phyloP scores from a whole-genome alignment of 2,888 invertebrate genomes.

The Agrotis segetum region DNA sequence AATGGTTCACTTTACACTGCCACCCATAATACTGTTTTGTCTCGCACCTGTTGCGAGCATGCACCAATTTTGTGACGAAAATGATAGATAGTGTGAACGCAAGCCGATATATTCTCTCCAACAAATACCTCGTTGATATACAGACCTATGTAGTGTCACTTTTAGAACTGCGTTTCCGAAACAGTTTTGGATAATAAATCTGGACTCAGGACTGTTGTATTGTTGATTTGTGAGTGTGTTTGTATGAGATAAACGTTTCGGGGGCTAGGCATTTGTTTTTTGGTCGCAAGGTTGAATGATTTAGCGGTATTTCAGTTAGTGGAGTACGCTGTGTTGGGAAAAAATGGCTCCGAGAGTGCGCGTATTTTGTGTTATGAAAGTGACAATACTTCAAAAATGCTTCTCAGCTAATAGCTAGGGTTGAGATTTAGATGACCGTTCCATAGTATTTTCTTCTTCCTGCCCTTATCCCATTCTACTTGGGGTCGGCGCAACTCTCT shows the following conservation, averaged over 20 bases:
- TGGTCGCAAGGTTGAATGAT: slow-evolving; percentile 30
- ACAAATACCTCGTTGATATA: slow-evolving; percentile 52
- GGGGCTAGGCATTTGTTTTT: slow-evolving; percentile 31
- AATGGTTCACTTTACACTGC: slow-evolving; percentile 31
- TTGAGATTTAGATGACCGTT: too few relatives aligned
- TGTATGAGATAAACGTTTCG: slow-evolving; percentile 50
- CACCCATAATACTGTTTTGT: slow-evolving; percentile 35
- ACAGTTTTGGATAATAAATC: slow-evolving; percentile 57
- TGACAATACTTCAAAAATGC: too few relatives aligned
- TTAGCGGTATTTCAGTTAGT: slow-evolving; percentile 16
- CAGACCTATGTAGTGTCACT: slow-evolving; percentile 40
- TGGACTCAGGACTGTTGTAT: slow-evolving; percentile 19
- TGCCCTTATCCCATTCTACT: too few relatives aligned
- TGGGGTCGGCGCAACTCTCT: too few relatives aligned
- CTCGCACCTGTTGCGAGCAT: slow-evolving; percentile 65
- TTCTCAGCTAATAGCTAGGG: too few relatives aligned
- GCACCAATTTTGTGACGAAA: slow-evolving; percentile 58
- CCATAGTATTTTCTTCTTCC: too few relatives aligned
- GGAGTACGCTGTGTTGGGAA: neutral
- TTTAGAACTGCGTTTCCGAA: slow-evolving; percentile 45
- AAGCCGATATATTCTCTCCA: slow-evolving; percentile 44
- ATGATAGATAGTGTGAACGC: slow-evolving; percentile 60
- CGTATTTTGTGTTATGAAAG: too few relatives aligned
- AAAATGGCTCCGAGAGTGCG: neutral
- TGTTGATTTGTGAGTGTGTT: slow-evolving; percentile 58